Evolutionary conservation across 2,888 invertebrate species (phyloP), one percentile per base, ranked within the genome.

Genomic region (Andrena bucephala): DNA sequence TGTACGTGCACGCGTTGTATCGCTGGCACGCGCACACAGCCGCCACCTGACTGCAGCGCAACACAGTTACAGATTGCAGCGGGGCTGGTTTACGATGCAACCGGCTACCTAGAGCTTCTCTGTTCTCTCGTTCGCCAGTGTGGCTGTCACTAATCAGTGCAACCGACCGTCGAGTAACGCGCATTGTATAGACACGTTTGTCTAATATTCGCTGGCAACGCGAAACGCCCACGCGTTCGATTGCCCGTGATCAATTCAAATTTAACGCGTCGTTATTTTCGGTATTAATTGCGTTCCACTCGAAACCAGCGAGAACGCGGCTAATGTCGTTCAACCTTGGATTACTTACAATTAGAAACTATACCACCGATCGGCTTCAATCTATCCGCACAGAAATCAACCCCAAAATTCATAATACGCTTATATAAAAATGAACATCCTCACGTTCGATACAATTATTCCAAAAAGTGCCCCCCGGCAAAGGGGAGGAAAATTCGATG

Each of bases 41-140:
- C 42, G 16, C 20, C 54, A 20, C 83, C 78, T 65, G 76, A 78
- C 78, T 83, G 69, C 71, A 67, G 29, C 72, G 71, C 68, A 85
- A 83, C 77, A 81, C 66, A 76, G 66, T 67, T 73, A 77, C 77
- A 81, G 78, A 87, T 83, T 89, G 85, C 83, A 84, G 72, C 73
- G 86, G 87, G 86, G 86, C 85, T 87, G 87, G 89, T 90, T 89
- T 89, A 85, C 85, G 81, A 88, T 85, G 85, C 83, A 85, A 83
- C 86, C 78, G 75, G 85, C 77, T 77, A 88, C 76, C 80, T 85
- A 78, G 73, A 59, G 81, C 82, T 84, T 72, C 85, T 7, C 10
- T 67, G 57, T 83, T 69, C 76, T 59, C 72, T 52, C 69, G 65
- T 68, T 77, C 62, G 50, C 62, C 66, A 31, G 20, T 70, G 74